Conservation (phyloP, 2,113 vertebrate species). For the Planiliza haematocheilus region DNA sequence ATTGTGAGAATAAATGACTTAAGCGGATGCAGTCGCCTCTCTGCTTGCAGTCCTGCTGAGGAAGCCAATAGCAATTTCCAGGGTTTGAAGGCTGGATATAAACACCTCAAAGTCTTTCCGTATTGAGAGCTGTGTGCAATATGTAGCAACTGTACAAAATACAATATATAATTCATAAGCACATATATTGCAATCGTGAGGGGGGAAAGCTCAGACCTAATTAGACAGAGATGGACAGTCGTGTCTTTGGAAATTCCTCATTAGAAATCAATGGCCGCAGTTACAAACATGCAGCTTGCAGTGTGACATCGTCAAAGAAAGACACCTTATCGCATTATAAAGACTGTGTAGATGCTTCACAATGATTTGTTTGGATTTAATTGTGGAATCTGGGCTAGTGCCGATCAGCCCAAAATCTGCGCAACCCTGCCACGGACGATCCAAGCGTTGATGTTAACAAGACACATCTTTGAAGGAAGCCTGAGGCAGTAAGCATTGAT, state of each 20-base stretch:
- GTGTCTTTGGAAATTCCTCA: background rate
- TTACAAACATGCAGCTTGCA: conserved; percentile 19
- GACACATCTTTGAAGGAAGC: conserved; percentile 26
- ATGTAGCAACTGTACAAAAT: too few species aligned
- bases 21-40: conserved; percentile 29
- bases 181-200: background rate
- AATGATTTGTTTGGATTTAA: conserved; percentile 18
- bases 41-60: conserved; percentile 7
- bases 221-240: conserved; percentile 4
- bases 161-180: background rate
- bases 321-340: conserved; percentile 26
- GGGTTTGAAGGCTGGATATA: conserved; percentile 36
- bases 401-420: conserved; percentile 30
- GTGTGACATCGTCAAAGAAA: background rate
- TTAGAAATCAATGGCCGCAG: conserved; percentile 17
- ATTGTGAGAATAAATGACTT: conserved; percentile 25
- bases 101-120: conserved; percentile 34
- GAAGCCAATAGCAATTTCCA: conserved; percentile 19
- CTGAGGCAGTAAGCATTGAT: conserved; percentile 29
- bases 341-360: conserved; percentile 12
- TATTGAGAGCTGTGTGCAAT: too few species aligned
- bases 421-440: conserved; percentile 40
- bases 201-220: background rate
- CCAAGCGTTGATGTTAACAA: conserved; percentile 40
- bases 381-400: conserved; percentile 19